Evolutionary conservation across 2,888 invertebrate species (phyloP).

Genomic region (Charanyca ferruginea): DNA sequence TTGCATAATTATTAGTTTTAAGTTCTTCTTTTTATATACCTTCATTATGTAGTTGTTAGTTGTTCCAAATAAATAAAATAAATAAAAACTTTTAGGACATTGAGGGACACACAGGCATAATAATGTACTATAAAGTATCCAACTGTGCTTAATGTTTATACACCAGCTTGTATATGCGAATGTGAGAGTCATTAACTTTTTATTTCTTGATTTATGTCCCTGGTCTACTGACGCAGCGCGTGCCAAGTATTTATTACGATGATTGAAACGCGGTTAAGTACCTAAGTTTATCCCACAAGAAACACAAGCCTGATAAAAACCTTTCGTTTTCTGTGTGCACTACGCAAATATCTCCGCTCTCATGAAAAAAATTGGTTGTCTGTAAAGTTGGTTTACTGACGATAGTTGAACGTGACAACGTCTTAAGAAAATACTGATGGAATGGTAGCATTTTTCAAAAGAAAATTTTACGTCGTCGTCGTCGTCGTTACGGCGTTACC

Average conservation of each 20-base stretch:
- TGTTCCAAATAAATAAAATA: too few species aligned
- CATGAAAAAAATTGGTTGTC: conserved; percentile 58
- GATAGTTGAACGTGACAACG: too few species aligned
- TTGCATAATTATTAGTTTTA: too few species aligned
- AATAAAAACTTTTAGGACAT: conserved; percentile 57
- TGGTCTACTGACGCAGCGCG: conserved; percentile 43
- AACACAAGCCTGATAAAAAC: conserved; percentile 49
- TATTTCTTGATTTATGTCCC: conserved; percentile 60
- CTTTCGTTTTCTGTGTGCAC: conserved; percentile 39
- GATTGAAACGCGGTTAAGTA: conserved; percentile 58
- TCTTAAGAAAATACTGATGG: too few species aligned
- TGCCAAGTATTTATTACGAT: conserved; percentile 62
- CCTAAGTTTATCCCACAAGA: conserved; percentile 52
- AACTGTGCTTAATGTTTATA: conserved; percentile 52
- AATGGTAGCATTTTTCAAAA: too few species aligned
- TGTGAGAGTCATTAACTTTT: conserved; percentile 57
- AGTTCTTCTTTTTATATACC: too few species aligned
- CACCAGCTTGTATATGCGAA: conserved; percentile 36
- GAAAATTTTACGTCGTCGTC: too few species aligned
- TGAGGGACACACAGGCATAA: conserved; percentile 50
- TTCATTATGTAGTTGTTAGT: too few species aligned
- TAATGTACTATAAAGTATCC: conserved; percentile 49
- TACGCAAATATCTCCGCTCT: conserved; percentile 53
- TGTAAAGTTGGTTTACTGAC: too few species aligned
- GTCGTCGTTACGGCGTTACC: too few species aligned